Base-by-base conservation (phyloP, 2,113 vertebrate genomes). In the Monarcha castaneiventris region DNA sequence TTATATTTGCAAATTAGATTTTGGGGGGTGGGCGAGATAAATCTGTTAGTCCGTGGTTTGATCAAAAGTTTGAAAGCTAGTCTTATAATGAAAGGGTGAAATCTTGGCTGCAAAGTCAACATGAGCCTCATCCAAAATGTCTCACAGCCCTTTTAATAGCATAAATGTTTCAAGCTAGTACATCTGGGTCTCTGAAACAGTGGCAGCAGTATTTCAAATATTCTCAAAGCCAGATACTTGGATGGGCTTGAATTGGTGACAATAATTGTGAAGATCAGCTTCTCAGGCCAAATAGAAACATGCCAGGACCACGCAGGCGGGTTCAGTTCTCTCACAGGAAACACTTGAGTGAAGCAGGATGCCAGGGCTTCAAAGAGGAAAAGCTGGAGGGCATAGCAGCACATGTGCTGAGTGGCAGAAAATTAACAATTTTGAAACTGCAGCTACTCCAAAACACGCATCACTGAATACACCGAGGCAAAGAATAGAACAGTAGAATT, bases 191-290 rank as follows among this genome's bases (percentile, higher is more conserved):
- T 64, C 86, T 73, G 83, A 95, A 95, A 95, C 86, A 89, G 80
- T 92, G 74, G 66, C 58, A 93, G 85, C 88, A 96, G 93, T 96
- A 94, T 97, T 90, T 94, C 73, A 94, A 90, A 92, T 78, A 92
- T 67, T 82, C 93, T 96, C 61, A 78, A 94, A 94, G 95, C 81
- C 93, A 96, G 66, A 72, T 68, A 92, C 58, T 96, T 96, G 83
- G 86, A 97, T 92, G 77, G 61, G 52, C 69, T 95, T 95, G 88
- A 95, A 96, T 84, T 84, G 83, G 74, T 64, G 84, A 89, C 90
- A 89, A 58, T 89, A 93, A 94, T 87, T 74, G 73, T 66, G 83
- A 89, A 89, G 88, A 86, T 90, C 26, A 75, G 66, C n/a, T 73
- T 84, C 88, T 89, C 76, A 66, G 76, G 90, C 90, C 94, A 95